Conservation (phyloP, 2,888 invertebrate genomes). For the Epiblema foenella region DNA sequence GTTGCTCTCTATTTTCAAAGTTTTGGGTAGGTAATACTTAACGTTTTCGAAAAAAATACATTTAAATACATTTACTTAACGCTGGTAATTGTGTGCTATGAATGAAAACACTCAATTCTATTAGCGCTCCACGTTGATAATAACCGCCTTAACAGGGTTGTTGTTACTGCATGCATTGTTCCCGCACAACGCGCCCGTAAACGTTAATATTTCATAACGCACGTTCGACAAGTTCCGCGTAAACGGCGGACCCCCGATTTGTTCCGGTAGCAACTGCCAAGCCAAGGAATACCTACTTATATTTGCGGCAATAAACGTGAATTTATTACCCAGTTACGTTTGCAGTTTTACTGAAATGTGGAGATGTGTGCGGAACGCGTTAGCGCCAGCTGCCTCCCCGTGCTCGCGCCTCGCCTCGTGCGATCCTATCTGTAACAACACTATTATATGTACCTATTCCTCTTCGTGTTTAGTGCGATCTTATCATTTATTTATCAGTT, state of each 20-base stretch:
- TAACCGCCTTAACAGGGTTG: slow-evolving; percentile 65
- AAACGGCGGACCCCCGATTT: slow-evolving; percentile 71
- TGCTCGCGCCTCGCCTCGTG: slow-evolving; percentile 35
- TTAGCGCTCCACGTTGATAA: slow-evolving; percentile 72
- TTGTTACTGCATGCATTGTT: slow-evolving; percentile 61
- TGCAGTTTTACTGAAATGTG: slow-evolving; percentile 81
- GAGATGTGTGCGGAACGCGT: slow-evolving; percentile 72
- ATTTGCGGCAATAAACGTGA: slow-evolving; percentile 81
- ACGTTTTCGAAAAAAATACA: no score
- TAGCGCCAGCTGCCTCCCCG: slow-evolving; percentile 65
- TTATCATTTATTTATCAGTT: slow-evolving; percentile 6
- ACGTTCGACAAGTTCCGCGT: slow-evolving; percentile 66
- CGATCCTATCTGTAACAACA: slow-evolving; percentile 46
- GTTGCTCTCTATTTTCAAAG: no score
- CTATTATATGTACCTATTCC: slow-evolving; percentile 45
- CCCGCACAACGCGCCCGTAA: slow-evolving; percentile 65
- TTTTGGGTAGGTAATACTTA: no score
- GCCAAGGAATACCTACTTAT: slow-evolving; percentile 71
- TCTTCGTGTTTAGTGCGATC: slow-evolving; percentile 48
- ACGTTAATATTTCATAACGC: slow-evolving; percentile 73
- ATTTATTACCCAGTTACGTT: slow-evolving; percentile 81
- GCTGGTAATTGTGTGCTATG: slow-evolving; percentile 62
- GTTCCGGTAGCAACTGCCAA: slow-evolving; percentile 74
- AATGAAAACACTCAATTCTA: slow-evolving; percentile 72
- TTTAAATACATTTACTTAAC: no score